phyloP scores from a whole-genome alignment of 2,888 invertebrate genomes.

The Melitaea athalia region DNA sequence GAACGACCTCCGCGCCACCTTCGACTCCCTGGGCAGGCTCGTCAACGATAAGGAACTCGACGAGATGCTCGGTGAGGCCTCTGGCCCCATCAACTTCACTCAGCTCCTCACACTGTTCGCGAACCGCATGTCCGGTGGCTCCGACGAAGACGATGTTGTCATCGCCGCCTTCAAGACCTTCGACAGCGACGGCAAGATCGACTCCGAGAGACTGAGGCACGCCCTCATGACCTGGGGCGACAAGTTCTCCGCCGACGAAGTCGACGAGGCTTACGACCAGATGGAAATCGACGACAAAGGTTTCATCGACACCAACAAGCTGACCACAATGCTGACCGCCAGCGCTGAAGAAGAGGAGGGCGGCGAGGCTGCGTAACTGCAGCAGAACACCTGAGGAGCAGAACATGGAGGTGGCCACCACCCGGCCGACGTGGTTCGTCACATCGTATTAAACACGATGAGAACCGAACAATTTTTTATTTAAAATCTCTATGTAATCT shows the following conservation, averaged over 20 bases:
- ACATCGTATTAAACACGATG: constrained; percentile 60
- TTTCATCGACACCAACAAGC: constrained; percentile 92
- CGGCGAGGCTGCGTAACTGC: constrained; percentile 73
- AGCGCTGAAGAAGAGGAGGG: constrained; percentile 91
- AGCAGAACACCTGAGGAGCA: constrained; percentile 44
- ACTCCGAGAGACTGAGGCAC: constrained; percentile 94
- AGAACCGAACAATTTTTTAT: constrained; percentile 66
- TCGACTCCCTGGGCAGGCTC: constrained; percentile 95
- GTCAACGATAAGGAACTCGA: constrained; percentile 95
- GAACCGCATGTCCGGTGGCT: constrained; percentile 94
- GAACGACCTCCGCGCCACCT: constrained; percentile 94
- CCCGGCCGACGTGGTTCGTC: constrained; percentile 62
- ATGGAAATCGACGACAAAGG: constrained; percentile 96
- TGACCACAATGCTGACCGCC: constrained; percentile 94
- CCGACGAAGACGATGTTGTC: constrained; percentile 96
- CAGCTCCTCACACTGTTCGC: constrained; percentile 96
- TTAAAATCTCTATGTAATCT: constrained; percentile 75
- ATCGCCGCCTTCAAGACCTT: constrained; percentile 96
- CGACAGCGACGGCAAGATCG: constrained; percentile 93
- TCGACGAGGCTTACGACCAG: constrained; percentile 95
- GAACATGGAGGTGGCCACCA: constrained; percentile 41
- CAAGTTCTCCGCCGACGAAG: constrained; percentile 93
- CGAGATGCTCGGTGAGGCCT: constrained; percentile 92
- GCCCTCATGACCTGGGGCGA: constrained; percentile 97
- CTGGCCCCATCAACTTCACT: constrained; percentile 97